phyloP scores from a whole-genome alignment of 2,113 vertebrate genomes.

The Sporophila hypoxantha region DNA sequence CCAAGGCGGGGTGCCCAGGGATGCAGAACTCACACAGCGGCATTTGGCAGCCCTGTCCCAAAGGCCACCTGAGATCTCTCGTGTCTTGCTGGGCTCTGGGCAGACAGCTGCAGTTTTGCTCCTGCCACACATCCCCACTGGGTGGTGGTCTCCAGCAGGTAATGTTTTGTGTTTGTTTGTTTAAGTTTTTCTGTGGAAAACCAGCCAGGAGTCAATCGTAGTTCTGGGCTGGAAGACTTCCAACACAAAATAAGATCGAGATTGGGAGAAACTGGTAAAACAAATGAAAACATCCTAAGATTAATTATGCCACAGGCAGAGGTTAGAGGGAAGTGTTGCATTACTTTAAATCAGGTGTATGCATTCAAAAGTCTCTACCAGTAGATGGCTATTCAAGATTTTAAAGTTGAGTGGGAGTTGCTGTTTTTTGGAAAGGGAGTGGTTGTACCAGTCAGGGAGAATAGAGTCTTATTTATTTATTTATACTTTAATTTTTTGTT shows the following conservation, averaged over 20 bases:
- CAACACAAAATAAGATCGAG: not conserved
- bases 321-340: not conserved
- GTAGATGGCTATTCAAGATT: not conserved
- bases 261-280: not conserved
- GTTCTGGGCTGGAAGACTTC: not conserved
- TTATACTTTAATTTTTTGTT: not conserved
- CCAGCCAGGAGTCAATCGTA: not conserved
- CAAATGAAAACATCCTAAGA: not conserved
- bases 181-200: not conserved
- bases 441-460: not conserved
- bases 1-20: not conserved
- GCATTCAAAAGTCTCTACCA: not conserved
- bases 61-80: not conserved
- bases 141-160: not conserved
- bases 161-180: not conserved
- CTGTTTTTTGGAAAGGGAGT: not conserved
- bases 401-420: not conserved
- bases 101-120: not conserved
- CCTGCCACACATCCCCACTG: not conserved
- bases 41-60: not conserved
- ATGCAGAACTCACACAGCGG: rapidly evolving
- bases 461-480: no score
- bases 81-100: not conserved
- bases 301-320: not conserved
- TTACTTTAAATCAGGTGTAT: not conserved